These are phyloP conservation scores for Beroe ovata DNA, from an alignment of 37 sponge, comb jelly and placozoan species.

Conservation along the genomic window DNA sequence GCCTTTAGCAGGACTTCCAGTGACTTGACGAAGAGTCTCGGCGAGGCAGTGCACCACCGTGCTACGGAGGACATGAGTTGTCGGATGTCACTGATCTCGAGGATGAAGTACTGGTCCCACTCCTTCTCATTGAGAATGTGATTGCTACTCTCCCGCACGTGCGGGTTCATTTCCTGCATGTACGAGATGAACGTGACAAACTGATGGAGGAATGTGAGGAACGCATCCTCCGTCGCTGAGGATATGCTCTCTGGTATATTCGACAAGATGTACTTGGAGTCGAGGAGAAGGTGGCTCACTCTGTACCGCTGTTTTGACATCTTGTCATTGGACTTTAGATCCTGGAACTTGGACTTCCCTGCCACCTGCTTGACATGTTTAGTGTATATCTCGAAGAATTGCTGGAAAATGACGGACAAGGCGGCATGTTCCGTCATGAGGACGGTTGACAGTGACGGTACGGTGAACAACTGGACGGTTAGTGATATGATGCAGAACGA, in stretches of 20 bases:
- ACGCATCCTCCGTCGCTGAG: conserved; percentile 37
- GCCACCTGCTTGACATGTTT: neutral
- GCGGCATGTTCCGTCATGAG: conserved; percentile 35
- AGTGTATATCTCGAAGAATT: conserved; percentile 38
- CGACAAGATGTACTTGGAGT: conserved; percentile 36
- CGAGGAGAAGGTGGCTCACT: conserved; percentile 15
- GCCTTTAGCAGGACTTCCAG: conserved; percentile 36
- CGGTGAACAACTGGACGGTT: conserved; percentile 56
- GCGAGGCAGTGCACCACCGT: conserved; percentile 44
- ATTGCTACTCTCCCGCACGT: conserved; percentile 32
- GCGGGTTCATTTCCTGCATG: conserved; percentile 67
- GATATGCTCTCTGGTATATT: conserved; percentile 12
- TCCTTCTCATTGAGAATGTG: conserved; percentile 47
- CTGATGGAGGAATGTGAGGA: conserved; percentile 24
- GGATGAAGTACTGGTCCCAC: conserved; percentile 63
- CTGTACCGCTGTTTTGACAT: neutral
- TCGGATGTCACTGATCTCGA: conserved; percentile 24
- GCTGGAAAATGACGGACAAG: neutral
- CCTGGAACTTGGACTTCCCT: conserved; percentile 28
- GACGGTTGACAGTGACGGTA: conserved; percentile 35
- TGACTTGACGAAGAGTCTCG: conserved; percentile 11
- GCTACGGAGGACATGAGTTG: conserved; percentile 27
- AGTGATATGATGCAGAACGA: conserved; percentile 57
- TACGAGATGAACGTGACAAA: conserved; percentile 53
- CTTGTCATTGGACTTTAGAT: neutral